A percentile compares a stretch with the other conserved stretches of the same genome.
Conservation (phyloP, 37 sponge, comb jelly and placozoan genomes). For the Chondrilla cf. caribensis region DNA sequence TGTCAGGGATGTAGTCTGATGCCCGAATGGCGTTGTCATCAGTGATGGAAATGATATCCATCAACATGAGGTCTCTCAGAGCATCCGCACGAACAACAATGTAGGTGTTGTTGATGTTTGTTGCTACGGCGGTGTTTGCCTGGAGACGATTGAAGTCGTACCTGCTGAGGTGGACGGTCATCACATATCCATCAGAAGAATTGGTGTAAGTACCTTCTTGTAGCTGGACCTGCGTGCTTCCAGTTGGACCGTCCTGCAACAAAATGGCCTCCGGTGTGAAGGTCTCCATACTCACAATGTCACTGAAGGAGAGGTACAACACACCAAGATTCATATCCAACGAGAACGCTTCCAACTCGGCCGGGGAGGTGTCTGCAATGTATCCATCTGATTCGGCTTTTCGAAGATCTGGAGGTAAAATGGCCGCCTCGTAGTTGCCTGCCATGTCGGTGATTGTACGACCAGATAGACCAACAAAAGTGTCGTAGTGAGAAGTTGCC, state of each 20-base stretch:
- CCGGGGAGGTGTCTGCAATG: slow-evolving; percentile 38
- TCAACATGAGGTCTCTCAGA: slow-evolving; percentile 54
- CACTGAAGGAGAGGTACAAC: slow-evolving; percentile 72
- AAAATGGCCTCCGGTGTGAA: slow-evolving; percentile 35
- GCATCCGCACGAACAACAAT: slow-evolving; percentile 57
- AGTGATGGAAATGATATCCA: slow-evolving; percentile 54
- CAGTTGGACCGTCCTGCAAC: slow-evolving; percentile 63
- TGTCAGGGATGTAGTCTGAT: slow-evolving; percentile 46
- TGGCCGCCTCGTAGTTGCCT: slow-evolving; percentile 48
- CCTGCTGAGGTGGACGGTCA: slow-evolving; percentile 33
- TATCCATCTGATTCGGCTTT: background rate
- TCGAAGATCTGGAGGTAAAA: slow-evolving; percentile 6
- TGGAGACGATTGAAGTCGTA: slow-evolving; percentile 65
- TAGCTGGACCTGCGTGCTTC: slow-evolving; percentile 36
- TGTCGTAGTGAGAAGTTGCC: slow-evolving; percentile 32
- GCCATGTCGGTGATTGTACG: slow-evolving; percentile 73
- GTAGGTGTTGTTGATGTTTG: slow-evolving; percentile 68
- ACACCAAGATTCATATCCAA: slow-evolving; percentile 75
- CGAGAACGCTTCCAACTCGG: slow-evolving; percentile 44
- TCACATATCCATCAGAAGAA: slow-evolving; percentile 43
- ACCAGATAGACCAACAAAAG: slow-evolving; percentile 54
- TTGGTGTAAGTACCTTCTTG: slow-evolving; percentile 30
- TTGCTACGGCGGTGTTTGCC: slow-evolving; percentile 58
- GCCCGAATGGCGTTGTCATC: slow-evolving; percentile 57
- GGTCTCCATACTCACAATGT: slow-evolving; percentile 49